Evolutionary conservation across 2,797 vertebrate genomes (phyloP).

Genomic region (Lacerta agilis): DNA sequence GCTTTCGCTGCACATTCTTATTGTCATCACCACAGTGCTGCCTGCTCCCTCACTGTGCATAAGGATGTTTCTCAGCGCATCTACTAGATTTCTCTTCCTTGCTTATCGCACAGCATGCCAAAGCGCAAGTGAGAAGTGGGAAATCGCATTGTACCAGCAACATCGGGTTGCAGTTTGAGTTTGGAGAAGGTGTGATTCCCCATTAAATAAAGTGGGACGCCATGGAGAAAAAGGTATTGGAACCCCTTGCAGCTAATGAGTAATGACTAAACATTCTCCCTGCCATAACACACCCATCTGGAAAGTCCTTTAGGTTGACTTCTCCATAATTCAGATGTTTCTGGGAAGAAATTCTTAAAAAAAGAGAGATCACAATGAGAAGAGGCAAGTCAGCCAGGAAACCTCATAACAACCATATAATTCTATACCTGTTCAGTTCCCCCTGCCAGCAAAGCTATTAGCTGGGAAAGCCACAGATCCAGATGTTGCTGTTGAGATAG

Average conservation of each 20-base stretch:
- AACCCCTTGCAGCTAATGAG: background rate
- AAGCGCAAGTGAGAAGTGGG: background rate
- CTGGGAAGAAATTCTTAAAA: conserved; percentile 34
- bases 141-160: background rate
- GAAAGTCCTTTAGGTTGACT: conserved; percentile 7
- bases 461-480: conserved; percentile 60
- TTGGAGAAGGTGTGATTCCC: background rate
- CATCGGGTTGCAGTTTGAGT: background rate
- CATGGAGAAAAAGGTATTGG: background rate
- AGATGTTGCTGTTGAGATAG: conserved; percentile 62
- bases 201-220: background rate
- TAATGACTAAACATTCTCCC: background rate
- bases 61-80: background rate
- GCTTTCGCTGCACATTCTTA: background rate
- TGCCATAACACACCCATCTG: background rate
- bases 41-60: background rate
- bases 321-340: conserved; percentile 47
- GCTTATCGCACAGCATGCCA: background rate
- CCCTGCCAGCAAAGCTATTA: conserved; percentile 66
- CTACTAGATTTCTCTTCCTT: background rate
- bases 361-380: conserved; percentile 45
- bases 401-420: conserved; percentile 19
- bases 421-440: conserved; percentile 47
- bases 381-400: conserved; percentile 65
- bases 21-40: background rate